Base-by-base conservation (phyloP, 2,888 invertebrate species). In the Folsomia manolachei region DNA sequence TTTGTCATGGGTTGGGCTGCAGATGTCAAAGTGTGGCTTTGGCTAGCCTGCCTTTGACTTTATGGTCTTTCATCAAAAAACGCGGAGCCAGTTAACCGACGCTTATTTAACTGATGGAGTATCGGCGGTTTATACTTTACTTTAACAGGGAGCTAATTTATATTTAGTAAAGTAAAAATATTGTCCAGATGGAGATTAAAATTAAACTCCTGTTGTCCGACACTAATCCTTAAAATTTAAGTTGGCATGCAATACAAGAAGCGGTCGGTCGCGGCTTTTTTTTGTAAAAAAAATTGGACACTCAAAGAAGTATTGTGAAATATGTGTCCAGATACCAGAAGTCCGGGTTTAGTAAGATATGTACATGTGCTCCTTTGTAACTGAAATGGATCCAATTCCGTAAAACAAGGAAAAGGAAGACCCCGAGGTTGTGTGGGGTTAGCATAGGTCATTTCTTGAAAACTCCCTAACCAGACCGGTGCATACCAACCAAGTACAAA, bases 1-100 rank as follows among this genome's bases (percentile, higher is more conserved):
- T 52, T 66, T 66, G 66, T 66, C 66, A 66, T 52, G 66, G 66
- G 66, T 23, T 66, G 66, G 66, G 66, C 66, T 64, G 52, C 66
- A 66, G 66, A 52, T 66, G 66, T 66, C 63, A 66, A 66, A 66
- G 66, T 14, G 39, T 39, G 39, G 39, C 39, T 14, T n/a, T n/a
- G n/a, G n/a, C n/a, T n/a, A n/a, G n/a, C n/a, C n/a, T n/a, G n/a
- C n/a, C n/a, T n/a, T n/a, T 39, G 39, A 14, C 39, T 39, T 39
- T 39, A 39, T 39, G 4, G 14, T 39, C 4, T 4, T 39, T 39
- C 39, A n/a, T n/a, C n/a, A n/a, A n/a, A n/a, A n/a, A n/a, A n/a
- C n/a, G 39, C 4, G 39, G 39, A 39, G 39, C 39, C 39, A 9
- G n/a, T n/a, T n/a, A n/a, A n/a, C n/a, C n/a, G 14, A 39, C 39